These are phyloP conservation scores for Dysdera silvatica DNA, from an alignment of 1,140 invertebrate genomes.

Conservation along the genomic window DNA sequence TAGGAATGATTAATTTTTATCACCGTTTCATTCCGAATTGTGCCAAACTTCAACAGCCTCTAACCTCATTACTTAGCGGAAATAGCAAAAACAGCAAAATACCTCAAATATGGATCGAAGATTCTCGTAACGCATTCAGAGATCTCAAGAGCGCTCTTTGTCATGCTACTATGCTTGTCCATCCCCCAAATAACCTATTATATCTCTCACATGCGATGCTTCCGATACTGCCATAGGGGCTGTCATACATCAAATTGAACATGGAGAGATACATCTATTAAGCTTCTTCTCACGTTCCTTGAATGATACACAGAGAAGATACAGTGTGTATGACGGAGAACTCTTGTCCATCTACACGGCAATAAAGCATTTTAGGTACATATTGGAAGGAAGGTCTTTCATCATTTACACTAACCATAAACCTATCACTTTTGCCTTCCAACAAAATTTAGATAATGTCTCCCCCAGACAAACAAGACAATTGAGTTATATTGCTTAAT, in stretches of 20 bases:
- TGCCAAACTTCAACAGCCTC: neutral
- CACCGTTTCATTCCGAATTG: conserved; percentile 6
- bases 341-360: conserved; percentile 35
- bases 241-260: conserved; percentile 22
- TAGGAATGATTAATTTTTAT: conserved; percentile 44
- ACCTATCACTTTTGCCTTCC: neutral
- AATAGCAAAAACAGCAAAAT: neutral
- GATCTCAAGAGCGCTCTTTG: conserved; percentile 40
- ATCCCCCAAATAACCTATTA: conserved; percentile 2
- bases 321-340: conserved; percentile 30
- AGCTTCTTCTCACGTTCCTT: conserved; percentile 27
- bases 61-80: neutral
- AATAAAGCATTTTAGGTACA: conserved; percentile 36
- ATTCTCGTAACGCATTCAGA: conserved; percentile 38
- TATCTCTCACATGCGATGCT: conserved; percentile 24
- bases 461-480: neutral
- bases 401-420: conserved; percentile 36
- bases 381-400: conserved; percentile 38
- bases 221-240: conserved; percentile 20
- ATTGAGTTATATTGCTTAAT: conserved; percentile 43
- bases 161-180: conserved; percentile 8
- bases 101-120: conserved; percentile 23
- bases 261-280: conserved; percentile 18
- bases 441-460: neutral
- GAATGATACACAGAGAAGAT: conserved; percentile 11